phyloP scores from a whole-genome alignment of 2,113 vertebrate genomes.

The Aldabrachelys gigantea region DNA sequence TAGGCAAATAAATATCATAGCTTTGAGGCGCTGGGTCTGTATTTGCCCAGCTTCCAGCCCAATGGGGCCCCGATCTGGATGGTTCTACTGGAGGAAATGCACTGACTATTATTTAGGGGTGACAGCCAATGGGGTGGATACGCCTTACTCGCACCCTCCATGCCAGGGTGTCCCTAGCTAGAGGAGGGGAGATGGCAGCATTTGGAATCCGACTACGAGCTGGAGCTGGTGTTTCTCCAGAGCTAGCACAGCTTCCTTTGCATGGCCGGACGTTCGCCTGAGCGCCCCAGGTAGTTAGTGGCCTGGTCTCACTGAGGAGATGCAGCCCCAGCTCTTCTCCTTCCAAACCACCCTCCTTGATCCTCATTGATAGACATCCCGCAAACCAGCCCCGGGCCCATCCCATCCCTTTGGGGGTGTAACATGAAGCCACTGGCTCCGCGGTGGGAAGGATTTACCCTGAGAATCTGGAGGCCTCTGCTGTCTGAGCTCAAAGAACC shows the following conservation, averaged over 20 bases:
- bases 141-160: background rate
- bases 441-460: too few species aligned
- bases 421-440: background rate
- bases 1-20: too few species aligned
- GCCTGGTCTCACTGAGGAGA: background rate
- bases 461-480: too few species aligned
- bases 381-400: background rate
- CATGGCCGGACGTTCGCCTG: background rate
- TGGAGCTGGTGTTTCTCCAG: background rate
- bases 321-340: background rate
- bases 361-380: background rate
- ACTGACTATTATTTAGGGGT: background rate
- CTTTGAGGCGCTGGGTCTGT: too few species aligned
- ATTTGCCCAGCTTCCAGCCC: too few species aligned
- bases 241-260: background rate
- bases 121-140: background rate
- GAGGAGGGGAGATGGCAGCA: background rate
- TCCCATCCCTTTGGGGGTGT: background rate
- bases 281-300: background rate
- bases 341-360: background rate
- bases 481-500: too few species aligned
- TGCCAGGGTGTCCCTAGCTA: background rate
- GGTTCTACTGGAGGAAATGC: background rate
- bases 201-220: background rate
- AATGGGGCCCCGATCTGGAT: too few species aligned